Evolutionary conservation across 2,888 invertebrate genomes (phyloP), one percentile per base, ranked within the genome.

Genomic region (Sphaerophoria rueppellii): DNA sequence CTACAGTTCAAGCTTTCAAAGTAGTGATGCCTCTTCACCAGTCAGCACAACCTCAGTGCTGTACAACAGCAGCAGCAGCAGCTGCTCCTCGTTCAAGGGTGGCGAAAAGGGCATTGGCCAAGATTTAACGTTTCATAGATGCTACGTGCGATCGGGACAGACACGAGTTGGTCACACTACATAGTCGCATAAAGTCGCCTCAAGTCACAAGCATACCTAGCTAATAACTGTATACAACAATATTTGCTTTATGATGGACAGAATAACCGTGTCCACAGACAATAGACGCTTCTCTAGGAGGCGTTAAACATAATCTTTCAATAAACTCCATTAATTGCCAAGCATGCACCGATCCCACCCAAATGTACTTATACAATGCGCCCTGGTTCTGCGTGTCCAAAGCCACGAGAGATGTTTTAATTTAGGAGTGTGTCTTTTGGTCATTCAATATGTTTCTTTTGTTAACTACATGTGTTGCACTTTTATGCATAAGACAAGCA

Each of bases 331-430:
- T 81, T 85, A 85, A 85, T 85, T 85, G 85, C 85, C 76, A 52
- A 48, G 63, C 85, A 81, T 85, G 79, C 46, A 6, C 63, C 46
- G 2, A n/a, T 32, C 61, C 48, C 12, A 73, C 0, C 12, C 9
- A 4, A 11, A 12, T n/a, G 55, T 58, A n/a, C n/a, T n/a, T n/a
- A n/a, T n/a, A 74, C 16, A 55, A 6, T 34, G 55, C 34, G n/a
- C 14, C 7, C 37, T 81, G 81, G 76, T 81, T 81, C 77, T 81
- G 85, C 76, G 73, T 85, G 79, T 72, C 74, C 75, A 24, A 77
- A 65, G 85, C 76, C 85, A 85, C 76, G 63, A 85, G 73, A 85
- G 85, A 85, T 85, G 85, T 85, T 81, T 85, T 85, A 85, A 85
- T 85, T 85, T 85, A 85, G 73, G 69, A 77, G 85, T 73, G 67